Evolutionary conservation across 2,888 invertebrate genomes (phyloP).

Genomic region (Resseliella maxima): DNA sequence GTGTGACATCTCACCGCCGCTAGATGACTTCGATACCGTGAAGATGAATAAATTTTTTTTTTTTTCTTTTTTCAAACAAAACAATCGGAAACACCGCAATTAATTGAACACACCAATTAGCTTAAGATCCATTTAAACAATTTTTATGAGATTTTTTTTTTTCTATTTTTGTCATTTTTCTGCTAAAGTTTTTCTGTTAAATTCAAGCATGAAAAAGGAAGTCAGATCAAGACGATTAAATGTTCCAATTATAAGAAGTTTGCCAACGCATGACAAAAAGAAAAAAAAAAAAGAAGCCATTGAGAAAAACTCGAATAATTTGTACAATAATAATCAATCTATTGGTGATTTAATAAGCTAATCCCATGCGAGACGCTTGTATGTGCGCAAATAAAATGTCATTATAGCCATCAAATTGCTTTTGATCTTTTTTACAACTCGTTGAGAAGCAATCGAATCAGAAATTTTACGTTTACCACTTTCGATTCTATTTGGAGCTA

Average conservation of each 20-base stretch:
- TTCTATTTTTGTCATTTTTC: neutral
- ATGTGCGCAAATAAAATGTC: neutral
- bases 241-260: neutral
- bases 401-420: neutral
- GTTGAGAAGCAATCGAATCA: neutral
- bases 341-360: neutral
- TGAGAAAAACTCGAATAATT: neutral
- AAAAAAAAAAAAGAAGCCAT: neutral
- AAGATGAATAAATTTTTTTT: slow-evolving; percentile 8
- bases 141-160: neutral
- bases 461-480: neutral
- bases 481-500: neutral
- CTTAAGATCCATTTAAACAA: neutral
- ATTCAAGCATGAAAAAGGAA: neutral
- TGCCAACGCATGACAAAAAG: neutral
- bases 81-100: neutral
- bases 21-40: neutral
- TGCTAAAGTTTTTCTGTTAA: neutral
- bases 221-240: neutral
- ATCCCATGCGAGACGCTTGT: slow-evolving; percentile 7
- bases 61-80: too few relatives aligned
- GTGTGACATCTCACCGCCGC: neutral
- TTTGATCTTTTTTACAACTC: slow-evolving; percentile 32
- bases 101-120: neutral
- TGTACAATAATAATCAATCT: slow-evolving; percentile 1